Evolutionary conservation across 2,888 invertebrate species (phyloP).

Genomic region (Dynastes grantii): DNA sequence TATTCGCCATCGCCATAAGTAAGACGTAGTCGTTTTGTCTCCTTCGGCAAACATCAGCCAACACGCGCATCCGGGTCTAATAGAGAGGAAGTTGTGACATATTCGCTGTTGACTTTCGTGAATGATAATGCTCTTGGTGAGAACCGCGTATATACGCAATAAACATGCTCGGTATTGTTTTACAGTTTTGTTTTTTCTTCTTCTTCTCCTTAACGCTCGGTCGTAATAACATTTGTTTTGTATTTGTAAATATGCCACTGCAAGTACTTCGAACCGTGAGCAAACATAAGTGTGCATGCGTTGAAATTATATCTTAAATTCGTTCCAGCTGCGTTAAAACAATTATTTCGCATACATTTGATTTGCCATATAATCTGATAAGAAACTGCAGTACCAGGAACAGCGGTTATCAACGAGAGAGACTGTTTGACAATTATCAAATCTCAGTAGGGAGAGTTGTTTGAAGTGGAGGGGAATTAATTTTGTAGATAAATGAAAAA

Average conservation of each 20-base stretch:
- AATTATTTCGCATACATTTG: slow-evolving; percentile 24
- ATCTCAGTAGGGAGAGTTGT: too few relatives aligned
- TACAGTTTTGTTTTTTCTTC: slow-evolving; percentile 17
- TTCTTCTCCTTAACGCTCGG: not conserved
- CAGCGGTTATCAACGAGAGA: not conserved
- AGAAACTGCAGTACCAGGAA: not conserved
- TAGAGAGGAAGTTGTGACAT: slow-evolving; percentile 45
- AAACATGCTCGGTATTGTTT: slow-evolving; percentile 35
- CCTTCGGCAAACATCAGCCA: slow-evolving; percentile 39
- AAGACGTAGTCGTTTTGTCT: slow-evolving; percentile 31
- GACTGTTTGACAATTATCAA: too few relatives aligned
- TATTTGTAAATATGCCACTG: slow-evolving; percentile 17
- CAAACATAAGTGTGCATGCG: slow-evolving; percentile 3
- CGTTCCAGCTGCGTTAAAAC: slow-evolving; percentile 23
- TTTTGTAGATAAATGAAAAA: too few relatives aligned
- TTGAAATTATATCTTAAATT: slow-evolving; percentile 10
- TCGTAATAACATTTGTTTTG: slow-evolving; percentile 32
- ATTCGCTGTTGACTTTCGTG: slow-evolving; percentile 40
- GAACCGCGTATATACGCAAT: slow-evolving; percentile 30
- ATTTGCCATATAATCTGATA: not conserved
- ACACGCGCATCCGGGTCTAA: slow-evolving; percentile 38
- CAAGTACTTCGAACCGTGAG: slow-evolving; percentile 12
- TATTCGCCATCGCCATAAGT: slow-evolving; percentile 16
- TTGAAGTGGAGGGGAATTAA: too few relatives aligned
- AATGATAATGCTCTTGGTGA: slow-evolving; percentile 45